Percentiles rank a stretch among this genome's conserved stretches.
Evolutionary conservation across 2,888 invertebrate genomes (phyloP).

Genomic region (Chouioia cunea): DNA sequence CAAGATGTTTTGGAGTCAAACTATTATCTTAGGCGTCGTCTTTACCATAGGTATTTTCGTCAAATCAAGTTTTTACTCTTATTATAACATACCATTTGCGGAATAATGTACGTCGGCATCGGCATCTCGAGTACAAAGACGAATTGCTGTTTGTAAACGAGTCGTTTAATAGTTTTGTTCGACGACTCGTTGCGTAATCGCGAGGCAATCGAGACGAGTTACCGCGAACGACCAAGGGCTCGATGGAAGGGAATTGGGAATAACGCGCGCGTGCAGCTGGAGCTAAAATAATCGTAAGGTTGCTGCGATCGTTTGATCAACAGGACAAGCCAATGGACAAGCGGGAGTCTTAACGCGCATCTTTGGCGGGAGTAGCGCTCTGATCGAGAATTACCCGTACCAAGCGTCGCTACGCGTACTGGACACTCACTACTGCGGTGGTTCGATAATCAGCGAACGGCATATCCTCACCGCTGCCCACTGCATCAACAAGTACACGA

Average conservation of each 20-base stretch:
- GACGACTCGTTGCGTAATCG: neutral
- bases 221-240: neutral
- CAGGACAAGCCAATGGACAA: neutral
- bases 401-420: neutral
- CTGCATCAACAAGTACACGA: conserved; percentile 3
- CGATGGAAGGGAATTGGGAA: too few relatives aligned
- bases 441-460: conserved; percentile 6
- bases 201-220: neutral
- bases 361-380: neutral
- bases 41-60: too few relatives aligned
- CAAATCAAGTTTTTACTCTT: too few relatives aligned
- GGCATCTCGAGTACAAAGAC: too few relatives aligned
- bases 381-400: conserved; percentile 3
- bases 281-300: neutral
- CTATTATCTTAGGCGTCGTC: too few relatives aligned
- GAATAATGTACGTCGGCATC: too few relatives aligned
- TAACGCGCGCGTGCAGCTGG: too few relatives aligned
- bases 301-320: neutral
- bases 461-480: conserved; percentile 13
- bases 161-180: too few relatives aligned
- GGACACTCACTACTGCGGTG: neutral
- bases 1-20: too few relatives aligned
- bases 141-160: too few relatives aligned
- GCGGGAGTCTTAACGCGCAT: neutral
- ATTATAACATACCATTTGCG: too few relatives aligned